Conservation (phyloP, 64 coral and sea anemone genomes). For the Montipora foliosa region DNA sequence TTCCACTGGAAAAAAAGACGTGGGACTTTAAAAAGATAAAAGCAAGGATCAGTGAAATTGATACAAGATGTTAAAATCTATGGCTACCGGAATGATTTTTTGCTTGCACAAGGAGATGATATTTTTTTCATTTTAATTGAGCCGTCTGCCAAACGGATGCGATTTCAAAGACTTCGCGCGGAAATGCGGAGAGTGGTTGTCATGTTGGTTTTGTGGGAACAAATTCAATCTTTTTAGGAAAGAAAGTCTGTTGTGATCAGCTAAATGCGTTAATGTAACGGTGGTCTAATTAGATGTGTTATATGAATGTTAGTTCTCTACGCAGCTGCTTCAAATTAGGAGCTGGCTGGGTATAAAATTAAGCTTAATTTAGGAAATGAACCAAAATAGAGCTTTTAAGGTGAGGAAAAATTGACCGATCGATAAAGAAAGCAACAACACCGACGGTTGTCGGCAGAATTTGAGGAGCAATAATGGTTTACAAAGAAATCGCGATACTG, state of each 20-base stretch:
- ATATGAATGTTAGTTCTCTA: background rate
- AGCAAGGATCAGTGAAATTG: background rate
- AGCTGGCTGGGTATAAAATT: conserved; percentile 17
- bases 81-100: background rate
- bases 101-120: too few relatives aligned
- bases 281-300: conserved; percentile 43
- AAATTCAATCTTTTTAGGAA: conserved; percentile 30
- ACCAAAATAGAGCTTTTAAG: background rate
- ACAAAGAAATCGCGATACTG: background rate
- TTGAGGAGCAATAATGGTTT: conserved; percentile 24
- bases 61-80: background rate
- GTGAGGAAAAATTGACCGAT: background rate
- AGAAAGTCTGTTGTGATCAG: conserved; percentile 29
- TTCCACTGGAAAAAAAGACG: background rate
- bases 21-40: too few relatives aligned
- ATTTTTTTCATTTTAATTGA: background rate
- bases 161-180: background rate
- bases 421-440: background rate
- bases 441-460: background rate
- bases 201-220: background rate
- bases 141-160: background rate
- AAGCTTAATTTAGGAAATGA: conserved; percentile 19
- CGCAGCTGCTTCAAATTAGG: conserved; percentile 5
- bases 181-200: background rate
- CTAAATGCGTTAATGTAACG: conserved; percentile 60